These are phyloP conservation scores for Rotaria magnacalcarata DNA, from an alignment of 2,888 invertebrate genomes.

Conservation along the genomic window DNA sequence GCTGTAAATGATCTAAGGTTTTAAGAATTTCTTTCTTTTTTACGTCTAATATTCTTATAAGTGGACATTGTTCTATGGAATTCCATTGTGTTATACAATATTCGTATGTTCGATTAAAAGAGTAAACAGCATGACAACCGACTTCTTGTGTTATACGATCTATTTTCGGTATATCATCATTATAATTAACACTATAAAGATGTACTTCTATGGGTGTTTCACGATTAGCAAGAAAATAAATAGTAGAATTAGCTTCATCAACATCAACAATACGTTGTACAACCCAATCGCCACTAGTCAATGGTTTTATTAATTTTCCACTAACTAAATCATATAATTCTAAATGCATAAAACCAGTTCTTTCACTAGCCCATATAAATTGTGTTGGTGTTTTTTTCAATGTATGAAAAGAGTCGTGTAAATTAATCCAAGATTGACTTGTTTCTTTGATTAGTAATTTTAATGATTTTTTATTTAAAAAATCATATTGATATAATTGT, in stretches of 20 bases:
- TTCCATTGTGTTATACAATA: slow-evolving; percentile 16
- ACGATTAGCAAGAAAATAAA: slow-evolving; percentile 37
- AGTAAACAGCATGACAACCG: slow-evolving; percentile 17
- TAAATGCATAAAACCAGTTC: slow-evolving; percentile 26
- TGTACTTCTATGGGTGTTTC: neutral
- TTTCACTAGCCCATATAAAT: slow-evolving; percentile 33
- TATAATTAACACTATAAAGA: slow-evolving; percentile 22
- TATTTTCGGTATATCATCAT: neutral
- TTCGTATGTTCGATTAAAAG: neutral
- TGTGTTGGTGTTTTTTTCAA: neutral
- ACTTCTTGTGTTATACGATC: slow-evolving; percentile 9
- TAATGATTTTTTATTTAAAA: neutral
- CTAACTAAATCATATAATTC: slow-evolving; percentile 1
- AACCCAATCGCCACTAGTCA: slow-evolving; percentile 30
- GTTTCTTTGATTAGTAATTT: slow-evolving; percentile 11
- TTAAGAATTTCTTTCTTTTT: neutral
- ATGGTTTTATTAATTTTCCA: neutral
- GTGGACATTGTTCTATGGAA: slow-evolving; percentile 1
- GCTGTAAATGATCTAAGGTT: neutral
- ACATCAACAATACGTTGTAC: neutral
- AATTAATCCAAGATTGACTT: slow-evolving; percentile 19
- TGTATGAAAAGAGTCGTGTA: neutral
- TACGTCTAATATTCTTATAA: neutral
- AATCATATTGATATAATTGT: slow-evolving; percentile 8
- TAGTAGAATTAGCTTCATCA: neutral